Evolutionary conservation across 2,797 vertebrate genomes (phyloP).

Genomic region (Chiropotes sagulatus): DNA sequence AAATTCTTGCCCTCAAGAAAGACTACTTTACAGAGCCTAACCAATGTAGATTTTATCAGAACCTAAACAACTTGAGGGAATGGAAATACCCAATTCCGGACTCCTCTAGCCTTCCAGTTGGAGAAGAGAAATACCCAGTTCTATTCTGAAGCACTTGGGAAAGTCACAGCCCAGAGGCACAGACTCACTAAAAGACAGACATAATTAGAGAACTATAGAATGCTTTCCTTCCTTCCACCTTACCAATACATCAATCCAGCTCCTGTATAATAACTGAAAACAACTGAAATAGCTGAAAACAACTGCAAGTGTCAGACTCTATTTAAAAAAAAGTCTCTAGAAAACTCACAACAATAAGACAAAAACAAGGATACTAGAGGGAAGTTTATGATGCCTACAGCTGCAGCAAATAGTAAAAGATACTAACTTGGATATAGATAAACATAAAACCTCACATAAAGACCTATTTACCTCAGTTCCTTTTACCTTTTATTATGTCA

Average conservation of each 20-base stretch:
- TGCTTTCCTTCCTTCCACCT: neutral
- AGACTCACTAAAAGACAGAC: neutral
- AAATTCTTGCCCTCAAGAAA: neutral
- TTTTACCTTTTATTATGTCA: neutral
- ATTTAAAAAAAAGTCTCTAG: neutral
- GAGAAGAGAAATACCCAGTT: neutral
- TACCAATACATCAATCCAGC: neutral
- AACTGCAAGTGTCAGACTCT: neutral
- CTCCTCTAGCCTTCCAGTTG: neutral
- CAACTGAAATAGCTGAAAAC: neutral
- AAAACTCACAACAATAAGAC: neutral
- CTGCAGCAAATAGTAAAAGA: neutral
- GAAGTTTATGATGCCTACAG: neutral
- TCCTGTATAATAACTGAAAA: neutral
- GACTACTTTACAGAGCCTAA: neutral
- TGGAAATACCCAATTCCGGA: neutral
- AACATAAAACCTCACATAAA: neutral
- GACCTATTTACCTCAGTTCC: neutral
- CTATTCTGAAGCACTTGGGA: neutral
- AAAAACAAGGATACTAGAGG: neutral
- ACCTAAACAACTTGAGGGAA: neutral
- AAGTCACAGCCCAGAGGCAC: neutral
- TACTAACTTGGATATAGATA: neutral
- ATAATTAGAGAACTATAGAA: neutral
- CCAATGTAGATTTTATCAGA: neutral